Evolutionary conservation across 2,797 vertebrate species (phyloP).

Genomic region (Leptatherina wallacei): DNA sequence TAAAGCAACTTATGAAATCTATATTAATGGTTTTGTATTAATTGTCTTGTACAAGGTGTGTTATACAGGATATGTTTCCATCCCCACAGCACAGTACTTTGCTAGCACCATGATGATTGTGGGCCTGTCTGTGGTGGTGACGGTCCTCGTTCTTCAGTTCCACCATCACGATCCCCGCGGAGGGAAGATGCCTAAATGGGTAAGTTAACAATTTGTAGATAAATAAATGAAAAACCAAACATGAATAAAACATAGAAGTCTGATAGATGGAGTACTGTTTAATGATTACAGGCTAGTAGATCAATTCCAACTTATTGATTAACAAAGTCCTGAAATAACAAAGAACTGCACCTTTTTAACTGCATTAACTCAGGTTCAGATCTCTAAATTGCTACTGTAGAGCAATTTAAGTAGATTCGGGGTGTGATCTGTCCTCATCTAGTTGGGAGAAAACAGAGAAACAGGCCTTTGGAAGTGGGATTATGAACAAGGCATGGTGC

Average conservation of each 20-base stretch:
- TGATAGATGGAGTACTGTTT: not conserved
- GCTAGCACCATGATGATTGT: slow-evolving; percentile 95
- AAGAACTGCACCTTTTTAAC: not conserved
- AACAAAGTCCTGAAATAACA: not conserved
- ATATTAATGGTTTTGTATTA: not conserved
- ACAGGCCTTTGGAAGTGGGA: not conserved
- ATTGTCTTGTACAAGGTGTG: not conserved
- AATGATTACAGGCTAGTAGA: not conserved
- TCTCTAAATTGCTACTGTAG: not conserved
- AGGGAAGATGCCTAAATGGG: slow-evolving; percentile 94
- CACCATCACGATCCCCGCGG: slow-evolving; percentile 93
- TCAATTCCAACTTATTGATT: not conserved
- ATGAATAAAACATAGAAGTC: no score
- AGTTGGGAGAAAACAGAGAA: no score
- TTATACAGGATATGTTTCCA: slow-evolving; percentile 11
- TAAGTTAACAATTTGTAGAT: slow-evolving; percentile 66
- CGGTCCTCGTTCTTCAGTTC: slow-evolving; percentile 92
- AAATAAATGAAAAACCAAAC: no score
- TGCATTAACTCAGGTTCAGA: not conserved
- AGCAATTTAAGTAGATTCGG: not conserved
- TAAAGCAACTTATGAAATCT: not conserved
- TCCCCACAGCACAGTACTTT: slow-evolving; percentile 90
- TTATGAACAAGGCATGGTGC: not conserved
- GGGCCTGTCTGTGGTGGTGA: slow-evolving; percentile 91
- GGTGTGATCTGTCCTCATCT: no score